Percentiles rank a stretch among this genome's conserved stretches.
These are phyloP conservation scores for Hetaerina titia DNA, from an alignment of 2,888 invertebrate genomes.

Conservation along the genomic window DNA sequence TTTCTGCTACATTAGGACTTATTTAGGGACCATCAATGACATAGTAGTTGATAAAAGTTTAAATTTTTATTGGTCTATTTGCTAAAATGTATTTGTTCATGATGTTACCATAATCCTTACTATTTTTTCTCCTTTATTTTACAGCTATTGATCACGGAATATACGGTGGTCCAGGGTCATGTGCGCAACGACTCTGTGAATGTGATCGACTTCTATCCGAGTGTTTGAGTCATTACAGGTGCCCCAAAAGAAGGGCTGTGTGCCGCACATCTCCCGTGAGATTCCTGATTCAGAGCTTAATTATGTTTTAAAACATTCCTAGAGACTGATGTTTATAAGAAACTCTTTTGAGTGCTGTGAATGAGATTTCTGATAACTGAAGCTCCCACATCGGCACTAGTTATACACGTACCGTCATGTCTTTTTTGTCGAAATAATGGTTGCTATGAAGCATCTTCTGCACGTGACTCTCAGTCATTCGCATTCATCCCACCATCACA, in stretches of 20 bases:
- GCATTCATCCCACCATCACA: not conserved
- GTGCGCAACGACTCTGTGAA: conserved; percentile 89
- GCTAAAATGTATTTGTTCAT: too few species aligned
- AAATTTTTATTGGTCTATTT: too few species aligned
- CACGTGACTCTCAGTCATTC: not conserved
- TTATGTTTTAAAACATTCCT: conserved; percentile 77
- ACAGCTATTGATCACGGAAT: conserved; percentile 80
- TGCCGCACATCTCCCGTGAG: conserved; percentile 88
- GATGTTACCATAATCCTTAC: too few species aligned
- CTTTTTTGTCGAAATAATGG: not conserved
- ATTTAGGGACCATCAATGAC: too few species aligned
- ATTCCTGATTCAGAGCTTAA: conserved; percentile 84
- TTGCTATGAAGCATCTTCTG: not conserved
- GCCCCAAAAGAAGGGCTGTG: conserved; percentile 85
- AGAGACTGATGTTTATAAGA: not conserved
- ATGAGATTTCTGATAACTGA: not conserved
- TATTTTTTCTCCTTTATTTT: conserved; percentile 72
- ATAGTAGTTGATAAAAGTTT: too few species aligned
- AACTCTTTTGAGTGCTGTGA: not conserved
- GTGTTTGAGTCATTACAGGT: conserved; percentile 87
- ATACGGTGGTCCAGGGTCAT: conserved; percentile 82
- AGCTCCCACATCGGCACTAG: not conserved
- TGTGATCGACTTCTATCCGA: conserved; percentile 89
- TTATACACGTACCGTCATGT: not conserved
- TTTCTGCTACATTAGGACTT: too few species aligned